phyloP scores from a whole-genome alignment of 1,140 invertebrate species.

The Plectrocnemia conspersa region DNA sequence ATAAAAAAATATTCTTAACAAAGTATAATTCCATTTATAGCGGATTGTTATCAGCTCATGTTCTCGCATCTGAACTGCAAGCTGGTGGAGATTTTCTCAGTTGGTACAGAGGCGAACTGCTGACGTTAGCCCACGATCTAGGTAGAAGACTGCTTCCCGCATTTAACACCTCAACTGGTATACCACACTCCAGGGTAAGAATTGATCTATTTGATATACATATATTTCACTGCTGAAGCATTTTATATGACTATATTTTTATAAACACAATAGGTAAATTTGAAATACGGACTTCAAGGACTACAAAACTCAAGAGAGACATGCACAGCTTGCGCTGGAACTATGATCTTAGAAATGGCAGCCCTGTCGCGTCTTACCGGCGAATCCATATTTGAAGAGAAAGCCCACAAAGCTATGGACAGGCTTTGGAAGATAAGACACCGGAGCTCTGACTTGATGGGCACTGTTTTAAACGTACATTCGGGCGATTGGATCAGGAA shows the following conservation, averaged over 20 bases:
- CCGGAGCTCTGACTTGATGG: conserved; percentile 84
- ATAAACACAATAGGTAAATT: conserved; percentile 25
- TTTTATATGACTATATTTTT: conserved; percentile 2
- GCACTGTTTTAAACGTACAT: conserved; percentile 92
- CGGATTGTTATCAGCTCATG: conserved; percentile 88
- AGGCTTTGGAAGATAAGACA: conserved; percentile 92
- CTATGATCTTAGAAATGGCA: conserved; percentile 96
- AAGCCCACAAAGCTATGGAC: conserved; percentile 95
- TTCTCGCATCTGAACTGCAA: conserved; percentile 79
- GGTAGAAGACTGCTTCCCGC: conserved; percentile 89
- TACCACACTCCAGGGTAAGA: conserved; percentile 91
- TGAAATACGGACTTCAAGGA: conserved; percentile 80
- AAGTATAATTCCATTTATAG: conserved; percentile 49
- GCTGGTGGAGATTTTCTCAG: conserved; percentile 67
- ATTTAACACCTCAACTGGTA: conserved; percentile 97
- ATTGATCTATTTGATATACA: conserved; percentile 30
- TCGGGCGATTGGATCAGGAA: conserved; percentile 94
- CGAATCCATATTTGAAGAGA: conserved; percentile 89
- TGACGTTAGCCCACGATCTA: conserved; percentile 87
- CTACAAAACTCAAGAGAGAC: conserved; percentile 80
- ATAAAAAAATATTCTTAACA: no score
- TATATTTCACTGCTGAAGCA: no score
- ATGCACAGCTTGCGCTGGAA: conserved; percentile 97
- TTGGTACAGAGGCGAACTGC: conserved; percentile 90
- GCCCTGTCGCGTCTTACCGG: conserved; percentile 89